Conservation (phyloP, 92 coral and sea anemone species). For the Zoanthus solanderi region DNA sequence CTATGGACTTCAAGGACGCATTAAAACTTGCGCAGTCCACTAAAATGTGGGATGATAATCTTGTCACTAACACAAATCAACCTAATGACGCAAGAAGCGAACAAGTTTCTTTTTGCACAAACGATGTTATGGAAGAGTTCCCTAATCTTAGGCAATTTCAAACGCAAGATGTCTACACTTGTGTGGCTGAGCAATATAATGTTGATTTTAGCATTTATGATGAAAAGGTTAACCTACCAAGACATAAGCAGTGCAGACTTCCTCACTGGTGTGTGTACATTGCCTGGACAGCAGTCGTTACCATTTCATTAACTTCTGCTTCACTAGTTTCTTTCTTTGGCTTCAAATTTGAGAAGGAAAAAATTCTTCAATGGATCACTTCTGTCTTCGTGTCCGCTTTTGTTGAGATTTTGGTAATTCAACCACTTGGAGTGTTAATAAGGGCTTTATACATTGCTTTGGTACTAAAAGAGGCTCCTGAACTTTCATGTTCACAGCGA, state of each 20-base stretch:
- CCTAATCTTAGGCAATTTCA: neutral
- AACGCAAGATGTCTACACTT: neutral
- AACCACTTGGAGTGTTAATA: slow-evolving; percentile 74
- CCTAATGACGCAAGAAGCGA: slow-evolving; percentile 1
- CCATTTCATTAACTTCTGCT: slow-evolving; percentile 74
- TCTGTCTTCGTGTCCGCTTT: slow-evolving; percentile 74
- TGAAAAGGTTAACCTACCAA: neutral
- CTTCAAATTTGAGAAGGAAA: slow-evolving; percentile 76
- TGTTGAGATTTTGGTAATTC: slow-evolving; percentile 77
- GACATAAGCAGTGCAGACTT: slow-evolving; percentile 46
- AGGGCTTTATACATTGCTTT: slow-evolving; percentile 77
- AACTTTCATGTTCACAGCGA: slow-evolving; percentile 41
- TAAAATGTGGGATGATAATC: neutral
- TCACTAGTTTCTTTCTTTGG: slow-evolving; percentile 83
- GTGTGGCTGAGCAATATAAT: slow-evolving; percentile 19
- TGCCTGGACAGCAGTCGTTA: slow-evolving; percentile 72
- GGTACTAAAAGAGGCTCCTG: slow-evolving; percentile 76
- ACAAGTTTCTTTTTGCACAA: neutral
- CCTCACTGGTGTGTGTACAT: slow-evolving; percentile 80
- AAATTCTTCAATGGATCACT: slow-evolving; percentile 82
- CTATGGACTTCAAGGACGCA: neutral
- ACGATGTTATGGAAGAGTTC: neutral
- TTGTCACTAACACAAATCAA: neutral
- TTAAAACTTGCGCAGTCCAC: neutral
- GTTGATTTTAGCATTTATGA: slow-evolving; percentile 34